A percentile compares a stretch with the other conserved stretches of the same genome.
Conservation (phyloP, 1,140 invertebrate genomes). For the Charaxes varanes region DNA sequence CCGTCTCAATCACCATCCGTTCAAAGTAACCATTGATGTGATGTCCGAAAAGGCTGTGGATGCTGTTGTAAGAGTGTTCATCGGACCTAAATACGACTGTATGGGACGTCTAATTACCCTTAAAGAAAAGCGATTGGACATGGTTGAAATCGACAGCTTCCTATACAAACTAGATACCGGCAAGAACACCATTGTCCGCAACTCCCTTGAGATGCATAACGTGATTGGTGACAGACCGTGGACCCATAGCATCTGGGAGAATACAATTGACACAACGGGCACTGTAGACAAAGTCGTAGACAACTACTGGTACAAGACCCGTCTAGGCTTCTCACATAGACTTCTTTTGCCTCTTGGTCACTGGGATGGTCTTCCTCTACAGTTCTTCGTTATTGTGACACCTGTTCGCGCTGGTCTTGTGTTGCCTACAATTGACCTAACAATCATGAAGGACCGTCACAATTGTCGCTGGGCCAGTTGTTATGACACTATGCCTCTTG, state of each 20-base stretch:
- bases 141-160: constrained; percentile 81
- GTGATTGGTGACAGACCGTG: constrained; percentile 49
- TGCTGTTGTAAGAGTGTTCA: constrained; percentile 75
- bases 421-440: constrained; percentile 73
- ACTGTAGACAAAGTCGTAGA: constrained; percentile 55
- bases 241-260: constrained; percentile 42
- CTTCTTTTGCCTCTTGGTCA: constrained; percentile 81
- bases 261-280: constrained; percentile 57
- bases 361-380: constrained; percentile 76
- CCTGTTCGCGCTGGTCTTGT: constrained; percentile 77
- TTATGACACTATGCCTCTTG: constrained; percentile 75
- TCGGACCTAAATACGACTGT: constrained; percentile 76
- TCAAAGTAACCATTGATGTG: constrained; percentile 75
- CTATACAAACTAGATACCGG: constrained; percentile 77
- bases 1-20: constrained; percentile 76
- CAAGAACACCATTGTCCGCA: constrained; percentile 76
- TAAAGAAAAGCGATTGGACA: constrained; percentile 76
- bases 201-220: constrained; percentile 55
- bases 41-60: constrained; percentile 74
- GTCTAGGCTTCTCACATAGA: constrained; percentile 77
- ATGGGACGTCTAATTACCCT: constrained; percentile 66
- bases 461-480: constrained; percentile 74
- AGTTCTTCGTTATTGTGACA: constrained; percentile 79
- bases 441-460: constrained; percentile 56
- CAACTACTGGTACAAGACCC: constrained; percentile 71